Percentiles rank a stretch among this genome's conserved stretches.
These are phyloP conservation scores for Chrysemys picta DNA, from an alignment of 2,113 vertebrate species.

Conservation along the genomic window DNA sequence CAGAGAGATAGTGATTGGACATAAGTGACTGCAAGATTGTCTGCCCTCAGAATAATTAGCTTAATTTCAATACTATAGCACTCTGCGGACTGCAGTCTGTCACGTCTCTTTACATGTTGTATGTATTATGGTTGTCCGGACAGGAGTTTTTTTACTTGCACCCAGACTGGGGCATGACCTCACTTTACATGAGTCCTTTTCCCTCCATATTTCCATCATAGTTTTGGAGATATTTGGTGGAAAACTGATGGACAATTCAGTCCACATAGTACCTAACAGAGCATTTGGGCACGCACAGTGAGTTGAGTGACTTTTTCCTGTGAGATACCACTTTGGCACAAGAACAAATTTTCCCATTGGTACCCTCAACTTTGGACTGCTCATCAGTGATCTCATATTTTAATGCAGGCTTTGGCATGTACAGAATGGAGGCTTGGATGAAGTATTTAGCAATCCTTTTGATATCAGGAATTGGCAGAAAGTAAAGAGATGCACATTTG, in stretches of 20 bases:
- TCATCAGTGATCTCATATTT: neutral
- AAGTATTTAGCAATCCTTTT: neutral
- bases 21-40: accelerated
- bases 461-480: neutral
- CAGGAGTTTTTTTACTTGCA: neutral
- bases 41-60: neutral
- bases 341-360: neutral
- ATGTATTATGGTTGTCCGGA: neutral
- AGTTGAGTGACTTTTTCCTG: neutral
- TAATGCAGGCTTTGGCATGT: neutral
- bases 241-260: neutral
- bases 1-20: accelerated
- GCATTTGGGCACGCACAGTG: neutral
- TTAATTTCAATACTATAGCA: neutral
- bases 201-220: neutral
- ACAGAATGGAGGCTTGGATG: neutral
- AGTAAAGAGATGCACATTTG: neutral
- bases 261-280: neutral
- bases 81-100: neutral
- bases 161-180: neutral
- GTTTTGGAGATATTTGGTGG: neutral
- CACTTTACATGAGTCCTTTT: neutral
- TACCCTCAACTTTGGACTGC: neutral
- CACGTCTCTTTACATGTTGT: neutral
- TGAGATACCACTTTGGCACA: neutral